These are phyloP conservation scores for Hemicrepidius hirtus DNA, from an alignment of 2,888 invertebrate species.

Conservation along the genomic window DNA sequence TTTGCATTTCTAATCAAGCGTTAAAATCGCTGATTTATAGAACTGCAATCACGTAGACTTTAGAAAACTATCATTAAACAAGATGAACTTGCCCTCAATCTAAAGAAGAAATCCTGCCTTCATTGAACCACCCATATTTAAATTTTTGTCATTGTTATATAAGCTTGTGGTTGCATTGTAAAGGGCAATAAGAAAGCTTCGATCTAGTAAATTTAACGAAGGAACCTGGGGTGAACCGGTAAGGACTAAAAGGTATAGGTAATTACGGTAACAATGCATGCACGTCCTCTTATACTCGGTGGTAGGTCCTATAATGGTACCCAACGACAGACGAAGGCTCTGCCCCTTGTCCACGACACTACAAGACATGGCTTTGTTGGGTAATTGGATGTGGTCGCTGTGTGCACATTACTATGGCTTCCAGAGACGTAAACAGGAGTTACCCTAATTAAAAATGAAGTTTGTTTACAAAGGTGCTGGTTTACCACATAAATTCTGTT, in stretches of 20 bases:
- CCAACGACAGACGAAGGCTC: conserved; percentile 31
- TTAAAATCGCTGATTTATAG: conserved; percentile 42
- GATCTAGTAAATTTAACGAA: conserved; percentile 13
- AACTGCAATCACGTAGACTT: conserved; percentile 31
- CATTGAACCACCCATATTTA: background rate
- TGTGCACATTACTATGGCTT: conserved; percentile 37
- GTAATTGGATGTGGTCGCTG: conserved; percentile 46
- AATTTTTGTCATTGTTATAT: background rate
- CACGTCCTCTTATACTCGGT: conserved; percentile 32
- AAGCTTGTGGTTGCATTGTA: background rate
- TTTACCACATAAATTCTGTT: background rate
- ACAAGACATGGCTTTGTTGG: conserved; percentile 39
- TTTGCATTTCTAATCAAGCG: conserved; percentile 47
- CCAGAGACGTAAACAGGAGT: background rate
- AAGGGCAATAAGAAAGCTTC: background rate
- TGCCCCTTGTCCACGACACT: conserved; percentile 43
- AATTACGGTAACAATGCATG: conserved; percentile 43
- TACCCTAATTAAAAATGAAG: background rate
- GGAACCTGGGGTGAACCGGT: conserved; percentile 12
- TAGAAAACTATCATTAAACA: conserved; percentile 38
- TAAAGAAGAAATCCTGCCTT: background rate
- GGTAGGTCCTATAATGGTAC: conserved; percentile 44
- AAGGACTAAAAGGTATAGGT: conserved; percentile 31
- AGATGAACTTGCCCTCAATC: conserved; percentile 6
- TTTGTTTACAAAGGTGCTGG: background rate